Conservation (phyloP, 2,888 invertebrate genomes). For the Choreutis nemorana region DNA sequence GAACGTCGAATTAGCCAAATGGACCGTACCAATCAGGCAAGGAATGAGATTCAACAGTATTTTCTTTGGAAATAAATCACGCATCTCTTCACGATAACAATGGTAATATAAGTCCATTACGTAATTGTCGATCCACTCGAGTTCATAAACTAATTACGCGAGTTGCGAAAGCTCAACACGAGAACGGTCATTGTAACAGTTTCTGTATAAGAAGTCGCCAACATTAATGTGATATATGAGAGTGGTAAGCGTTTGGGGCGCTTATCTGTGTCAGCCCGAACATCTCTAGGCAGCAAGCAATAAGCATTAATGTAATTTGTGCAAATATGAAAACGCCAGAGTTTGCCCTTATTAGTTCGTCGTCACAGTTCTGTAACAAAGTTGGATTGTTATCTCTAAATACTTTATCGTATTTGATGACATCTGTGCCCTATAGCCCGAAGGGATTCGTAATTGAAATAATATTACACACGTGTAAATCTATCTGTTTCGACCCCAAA, state of each 20-base stretch:
- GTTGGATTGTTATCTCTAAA: slow-evolving; percentile 23
- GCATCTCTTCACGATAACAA: too few relatives aligned
- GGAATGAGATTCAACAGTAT: slow-evolving; percentile 10
- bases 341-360: slow-evolving; percentile 45
- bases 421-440: slow-evolving; percentile 3
- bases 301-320: slow-evolving; percentile 53
- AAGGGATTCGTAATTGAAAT: too few relatives aligned
- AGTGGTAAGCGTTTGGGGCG: slow-evolving; percentile 21
- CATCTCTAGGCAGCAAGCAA: too few relatives aligned
- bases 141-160: too few relatives aligned
- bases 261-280: slow-evolving; percentile 21
- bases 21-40: too few relatives aligned
- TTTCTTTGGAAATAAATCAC: neutral
- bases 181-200: too few relatives aligned
- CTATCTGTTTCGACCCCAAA: too few relatives aligned
- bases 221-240: slow-evolving; percentile 11
- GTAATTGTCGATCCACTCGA: too few relatives aligned
- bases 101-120: too few relatives aligned
- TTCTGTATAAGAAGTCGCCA: too few relatives aligned
- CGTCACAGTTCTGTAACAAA: slow-evolving; percentile 26
- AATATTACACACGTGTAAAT: too few relatives aligned
- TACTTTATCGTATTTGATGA: slow-evolving; percentile 24
- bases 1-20: slow-evolving; percentile 1
- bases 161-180: too few relatives aligned
- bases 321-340: slow-evolving; percentile 51